Percentiles rank a stretch among this genome's conserved stretches.
phyloP scores from a whole-genome alignment of 2,888 invertebrate genomes.

The Cactoblastis cactorum region DNA sequence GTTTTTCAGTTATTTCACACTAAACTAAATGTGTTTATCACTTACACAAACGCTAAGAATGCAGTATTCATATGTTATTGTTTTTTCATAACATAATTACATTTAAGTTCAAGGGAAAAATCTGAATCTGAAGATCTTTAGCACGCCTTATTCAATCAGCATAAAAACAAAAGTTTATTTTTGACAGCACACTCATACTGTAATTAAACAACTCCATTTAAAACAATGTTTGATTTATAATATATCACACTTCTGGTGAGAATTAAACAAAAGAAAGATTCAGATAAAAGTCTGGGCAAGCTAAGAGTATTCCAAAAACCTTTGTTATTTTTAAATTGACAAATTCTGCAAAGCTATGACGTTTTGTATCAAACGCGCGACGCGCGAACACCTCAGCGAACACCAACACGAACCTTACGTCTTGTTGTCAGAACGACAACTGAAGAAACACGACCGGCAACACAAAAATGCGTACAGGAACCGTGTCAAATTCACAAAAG shows the following conservation, averaged over 20 bases:
- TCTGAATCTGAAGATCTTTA: constrained; percentile 39
- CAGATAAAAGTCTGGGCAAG: background rate
- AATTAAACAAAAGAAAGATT: background rate
- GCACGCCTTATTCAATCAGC: constrained; percentile 27
- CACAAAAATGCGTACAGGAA: background rate
- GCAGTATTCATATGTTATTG: background rate
- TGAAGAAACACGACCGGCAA: constrained; percentile 32
- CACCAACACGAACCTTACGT: constrained; percentile 38
- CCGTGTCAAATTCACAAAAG: background rate
- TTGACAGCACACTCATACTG: constrained; percentile 43
- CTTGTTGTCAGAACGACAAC: constrained; percentile 60
- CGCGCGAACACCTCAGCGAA: constrained; percentile 26
- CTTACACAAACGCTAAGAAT: constrained; percentile 38
- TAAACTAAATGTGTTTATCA: constrained; percentile 47
- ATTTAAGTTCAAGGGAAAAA: constrained; percentile 47
- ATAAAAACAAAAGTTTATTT: constrained; percentile 52
- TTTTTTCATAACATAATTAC: constrained; percentile 26
- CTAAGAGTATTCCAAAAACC: background rate
- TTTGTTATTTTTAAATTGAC: constrained; percentile 21
- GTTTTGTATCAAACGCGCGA: constrained; percentile 53
- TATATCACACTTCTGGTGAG: background rate
- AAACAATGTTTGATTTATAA: background rate
- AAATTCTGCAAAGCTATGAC: constrained; percentile 33
- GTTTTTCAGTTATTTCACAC: constrained; percentile 24
- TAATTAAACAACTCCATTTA: constrained; percentile 48